Percentiles rank a stretch among this genome's conserved stretches.
Evolutionary conservation across 1,140 invertebrate species (phyloP).

Genomic region (Drosophila rhopaloa): DNA sequence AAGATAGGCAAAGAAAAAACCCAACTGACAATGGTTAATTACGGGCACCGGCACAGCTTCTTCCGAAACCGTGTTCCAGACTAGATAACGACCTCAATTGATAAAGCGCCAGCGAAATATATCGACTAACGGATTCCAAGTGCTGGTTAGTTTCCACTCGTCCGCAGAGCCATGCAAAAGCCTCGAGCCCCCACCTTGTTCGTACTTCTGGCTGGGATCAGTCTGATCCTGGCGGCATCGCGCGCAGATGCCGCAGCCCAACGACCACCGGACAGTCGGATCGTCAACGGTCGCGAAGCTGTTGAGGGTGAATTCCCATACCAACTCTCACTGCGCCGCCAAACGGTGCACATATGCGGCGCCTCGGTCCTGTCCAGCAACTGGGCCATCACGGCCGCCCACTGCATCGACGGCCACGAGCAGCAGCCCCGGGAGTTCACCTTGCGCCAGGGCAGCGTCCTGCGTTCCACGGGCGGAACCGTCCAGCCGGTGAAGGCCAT

Average conservation of each 20-base stretch:
- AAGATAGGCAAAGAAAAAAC: slow-evolving; percentile 38
- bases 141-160: slow-evolving; percentile 40
- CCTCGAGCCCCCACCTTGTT: slow-evolving; percentile 1
- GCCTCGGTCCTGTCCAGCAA: slow-evolving; percentile 71
- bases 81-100: slow-evolving; percentile 39
- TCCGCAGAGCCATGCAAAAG: slow-evolving; percentile 33
- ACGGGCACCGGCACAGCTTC: slow-evolving; percentile 39
- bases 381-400: slow-evolving; percentile 84
- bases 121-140: slow-evolving; percentile 28
- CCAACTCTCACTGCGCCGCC: slow-evolving; percentile 69
- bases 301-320: slow-evolving; percentile 63
- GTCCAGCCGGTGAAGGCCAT: slow-evolving; percentile 63
- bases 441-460: slow-evolving; percentile 66
- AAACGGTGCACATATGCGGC: slow-evolving; percentile 76
- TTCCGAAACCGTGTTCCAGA: slow-evolving; percentile 40
- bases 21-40: slow-evolving; percentile 47
- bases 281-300: slow-evolving; percentile 73
- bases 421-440: slow-evolving; percentile 59
- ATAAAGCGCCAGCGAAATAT: slow-evolving; percentile 38
- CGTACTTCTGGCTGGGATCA: slow-evolving; percentile 13
- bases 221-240: not conserved
- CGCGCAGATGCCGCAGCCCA: slow-evolving; percentile 5
- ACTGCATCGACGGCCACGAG: slow-evolving; percentile 75
- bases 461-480: slow-evolving; percentile 55
- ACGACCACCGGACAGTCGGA: slow-evolving; percentile 65